A percentile compares a stretch with the other conserved stretches of the same genome.
phyloP scores from a whole-genome alignment of 2,888 invertebrate genomes.

The Phengaris arion region DNA sequence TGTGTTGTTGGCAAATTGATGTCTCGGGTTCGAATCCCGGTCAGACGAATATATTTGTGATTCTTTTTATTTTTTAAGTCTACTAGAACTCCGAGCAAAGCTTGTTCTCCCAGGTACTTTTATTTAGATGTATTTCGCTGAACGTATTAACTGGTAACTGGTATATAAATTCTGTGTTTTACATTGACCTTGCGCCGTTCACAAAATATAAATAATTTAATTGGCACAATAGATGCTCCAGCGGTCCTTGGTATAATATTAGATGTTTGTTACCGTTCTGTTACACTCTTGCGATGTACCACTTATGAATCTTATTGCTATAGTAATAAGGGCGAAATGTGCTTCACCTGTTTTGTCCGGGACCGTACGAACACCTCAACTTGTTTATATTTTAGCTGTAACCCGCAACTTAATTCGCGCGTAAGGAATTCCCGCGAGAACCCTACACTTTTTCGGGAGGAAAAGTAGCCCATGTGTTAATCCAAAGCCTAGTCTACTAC shows the following conservation, averaged over 20 bases:
- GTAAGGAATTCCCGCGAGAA: neutral
- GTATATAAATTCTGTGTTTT: neutral
- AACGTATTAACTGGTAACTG: neutral
- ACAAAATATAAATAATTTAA: slow-evolving; percentile 20
- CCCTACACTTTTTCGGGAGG: neutral
- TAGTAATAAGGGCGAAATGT: neutral
- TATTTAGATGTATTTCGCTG: neutral
- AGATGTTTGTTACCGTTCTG: neutral
- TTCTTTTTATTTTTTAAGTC: no score
- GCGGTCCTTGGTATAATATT: slow-evolving; percentile 23
- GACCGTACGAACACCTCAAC: neutral
- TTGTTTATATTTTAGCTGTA: neutral
- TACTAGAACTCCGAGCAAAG: no score
- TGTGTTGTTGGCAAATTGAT: no score
- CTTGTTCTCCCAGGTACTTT: no score
- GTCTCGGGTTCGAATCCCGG: no score
- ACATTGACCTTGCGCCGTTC: neutral
- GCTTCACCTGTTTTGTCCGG: neutral
- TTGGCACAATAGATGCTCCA: slow-evolving; percentile 27
- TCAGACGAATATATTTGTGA: no score
- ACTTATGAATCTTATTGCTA: neutral
- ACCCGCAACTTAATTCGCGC: neutral
- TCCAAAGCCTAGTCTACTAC: neutral
- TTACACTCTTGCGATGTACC: neutral
- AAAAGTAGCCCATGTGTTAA: neutral